Evolutionary conservation across 2,888 invertebrate species (phyloP).

Genomic region (Pammene fasciana): DNA sequence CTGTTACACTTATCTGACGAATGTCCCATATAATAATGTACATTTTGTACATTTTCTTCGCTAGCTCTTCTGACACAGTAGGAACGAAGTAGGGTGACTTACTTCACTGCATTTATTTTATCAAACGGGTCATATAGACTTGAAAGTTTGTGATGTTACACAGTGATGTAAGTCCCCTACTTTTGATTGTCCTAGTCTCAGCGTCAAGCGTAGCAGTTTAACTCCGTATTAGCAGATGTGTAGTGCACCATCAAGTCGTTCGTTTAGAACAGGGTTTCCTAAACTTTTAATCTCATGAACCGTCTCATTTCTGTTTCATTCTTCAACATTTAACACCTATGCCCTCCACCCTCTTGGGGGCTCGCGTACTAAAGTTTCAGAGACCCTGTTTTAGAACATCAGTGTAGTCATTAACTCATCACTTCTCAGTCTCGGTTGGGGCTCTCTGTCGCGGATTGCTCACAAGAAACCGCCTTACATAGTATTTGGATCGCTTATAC

Average conservation of each 20-base stretch:
- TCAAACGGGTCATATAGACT: background rate
- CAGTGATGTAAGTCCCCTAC: slow-evolving; percentile 7
- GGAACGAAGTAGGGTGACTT: slow-evolving; percentile 3
- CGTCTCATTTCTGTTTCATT: too few relatives aligned
- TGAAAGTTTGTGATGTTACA: slow-evolving; percentile 12
- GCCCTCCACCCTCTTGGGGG: too few relatives aligned
- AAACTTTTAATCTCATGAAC: too few relatives aligned
- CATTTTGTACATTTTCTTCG: slow-evolving; percentile 6
- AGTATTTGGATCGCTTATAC: slow-evolving; percentile 35
- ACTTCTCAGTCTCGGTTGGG: slow-evolving; percentile 29
- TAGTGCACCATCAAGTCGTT: slow-evolving; percentile 13
- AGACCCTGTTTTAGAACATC: slow-evolving; percentile 5
- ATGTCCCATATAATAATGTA: slow-evolving; percentile 33
- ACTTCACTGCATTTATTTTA: background rate
- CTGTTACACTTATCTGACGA: slow-evolving; percentile 42
- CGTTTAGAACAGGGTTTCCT: background rate
- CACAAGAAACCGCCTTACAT: slow-evolving; percentile 28
- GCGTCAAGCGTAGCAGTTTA: slow-evolving; percentile 20
- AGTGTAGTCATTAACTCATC: slow-evolving; percentile 10
- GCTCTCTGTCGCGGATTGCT: slow-evolving; percentile 33
- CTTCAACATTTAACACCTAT: too few relatives aligned
- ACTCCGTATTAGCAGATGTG: slow-evolving; percentile 15
- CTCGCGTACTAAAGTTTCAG: too few relatives aligned
- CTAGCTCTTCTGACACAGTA: background rate
- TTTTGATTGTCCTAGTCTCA: slow-evolving; percentile 1